Percentiles rank a stretch among this genome's conserved stretches.
Evolutionary conservation across 2,113 vertebrate species (phyloP).

Genomic region (Thomomys bottae): DNA sequence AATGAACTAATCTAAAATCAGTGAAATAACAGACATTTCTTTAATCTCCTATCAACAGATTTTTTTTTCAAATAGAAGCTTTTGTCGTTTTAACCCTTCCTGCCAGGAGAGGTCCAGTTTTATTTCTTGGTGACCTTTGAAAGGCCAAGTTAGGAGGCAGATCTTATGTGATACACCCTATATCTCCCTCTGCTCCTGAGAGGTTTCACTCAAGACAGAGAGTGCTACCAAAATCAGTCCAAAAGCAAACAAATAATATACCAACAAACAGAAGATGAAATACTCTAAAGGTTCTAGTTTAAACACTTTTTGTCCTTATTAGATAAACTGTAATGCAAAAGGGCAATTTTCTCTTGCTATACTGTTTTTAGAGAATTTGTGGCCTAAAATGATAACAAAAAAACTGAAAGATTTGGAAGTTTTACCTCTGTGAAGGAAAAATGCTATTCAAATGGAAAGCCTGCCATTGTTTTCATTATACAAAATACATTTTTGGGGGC

Average conservation of each 20-base stretch:
- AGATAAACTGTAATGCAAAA: conserved; percentile 18
- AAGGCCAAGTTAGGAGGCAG: conserved; percentile 3
- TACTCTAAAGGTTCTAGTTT: neutral
- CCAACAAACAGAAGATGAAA: neutral
- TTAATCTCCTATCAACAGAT: neutral
- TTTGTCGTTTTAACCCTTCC: neutral
- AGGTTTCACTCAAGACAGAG: neutral
- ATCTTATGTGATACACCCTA: neutral
- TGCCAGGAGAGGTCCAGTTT: neutral
- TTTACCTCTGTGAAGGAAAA: neutral
- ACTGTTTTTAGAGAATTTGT: neutral
- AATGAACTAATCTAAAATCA: conserved; percentile 40
- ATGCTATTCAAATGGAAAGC: neutral
- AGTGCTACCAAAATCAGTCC: neutral
- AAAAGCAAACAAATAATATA: neutral
- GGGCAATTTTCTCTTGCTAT: neutral
- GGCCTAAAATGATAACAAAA: conserved; percentile 26
- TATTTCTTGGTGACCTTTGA: neutral
- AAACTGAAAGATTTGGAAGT: conserved; percentile 9
- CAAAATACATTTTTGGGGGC: too few species aligned
- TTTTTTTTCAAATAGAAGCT: neutral
- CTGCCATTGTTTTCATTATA: neutral
- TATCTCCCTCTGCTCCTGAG: neutral
- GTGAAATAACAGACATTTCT: conserved; percentile 2
- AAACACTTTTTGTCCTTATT: neutral